phyloP scores from a whole-genome alignment of 2,888 invertebrate species.

The Polyommatus iphigenia region DNA sequence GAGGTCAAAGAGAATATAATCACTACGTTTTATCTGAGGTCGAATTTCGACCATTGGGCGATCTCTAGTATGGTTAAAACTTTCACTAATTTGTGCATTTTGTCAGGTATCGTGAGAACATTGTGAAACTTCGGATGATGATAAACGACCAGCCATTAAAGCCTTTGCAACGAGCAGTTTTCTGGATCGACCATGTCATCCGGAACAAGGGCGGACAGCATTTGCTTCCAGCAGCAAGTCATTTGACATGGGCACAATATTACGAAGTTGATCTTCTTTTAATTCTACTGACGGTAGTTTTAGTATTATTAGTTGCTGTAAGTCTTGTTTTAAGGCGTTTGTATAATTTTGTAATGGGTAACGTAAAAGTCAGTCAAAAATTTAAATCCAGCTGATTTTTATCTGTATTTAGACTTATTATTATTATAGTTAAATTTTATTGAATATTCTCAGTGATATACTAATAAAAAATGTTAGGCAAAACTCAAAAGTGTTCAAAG shows the following conservation, averaged over 20 bases:
- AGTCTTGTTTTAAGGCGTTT: neutral
- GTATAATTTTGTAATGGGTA: neutral
- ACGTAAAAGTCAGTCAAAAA: neutral
- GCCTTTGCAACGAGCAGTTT: slow-evolving; percentile 60
- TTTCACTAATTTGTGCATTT: neutral
- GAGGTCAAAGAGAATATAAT: no score
- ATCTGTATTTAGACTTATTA: no score
- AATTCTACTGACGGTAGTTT: neutral
- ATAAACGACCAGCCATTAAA: slow-evolving; percentile 59
- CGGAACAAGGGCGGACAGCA: slow-evolving; percentile 58
- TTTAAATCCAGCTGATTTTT: neutral
- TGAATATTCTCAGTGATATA: no score
- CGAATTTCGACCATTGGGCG: no score
- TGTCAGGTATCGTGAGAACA: slow-evolving; percentile 48
- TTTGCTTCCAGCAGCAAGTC: slow-evolving; percentile 53
- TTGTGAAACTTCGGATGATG: slow-evolving; percentile 46
- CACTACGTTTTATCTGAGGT: no score
- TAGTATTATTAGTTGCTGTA: neutral
- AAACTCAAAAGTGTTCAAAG: no score
- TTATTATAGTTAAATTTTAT: no score
- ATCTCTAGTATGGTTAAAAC: no score
- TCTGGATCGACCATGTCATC: slow-evolving; percentile 68
- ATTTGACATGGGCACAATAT: slow-evolving; percentile 45
- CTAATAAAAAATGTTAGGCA: no score
- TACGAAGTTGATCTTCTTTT: slow-evolving; percentile 29